Evolutionary conservation across 1,140 invertebrate genomes (phyloP).

Genomic region (Ceratitis capitata): DNA sequence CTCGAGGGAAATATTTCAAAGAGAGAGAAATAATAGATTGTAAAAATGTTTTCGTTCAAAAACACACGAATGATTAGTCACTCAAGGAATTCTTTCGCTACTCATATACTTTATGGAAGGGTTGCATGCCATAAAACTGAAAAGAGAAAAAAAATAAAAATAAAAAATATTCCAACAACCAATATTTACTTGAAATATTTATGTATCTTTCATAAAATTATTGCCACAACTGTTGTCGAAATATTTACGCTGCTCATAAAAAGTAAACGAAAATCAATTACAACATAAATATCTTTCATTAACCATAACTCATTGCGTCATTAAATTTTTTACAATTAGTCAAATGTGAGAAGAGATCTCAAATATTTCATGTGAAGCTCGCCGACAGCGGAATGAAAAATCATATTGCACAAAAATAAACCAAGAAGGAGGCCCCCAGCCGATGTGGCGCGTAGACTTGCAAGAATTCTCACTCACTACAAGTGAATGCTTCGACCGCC

Average conservation of each 20-base stretch:
- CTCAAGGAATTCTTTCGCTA: too few relatives aligned
- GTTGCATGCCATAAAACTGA: too few relatives aligned
- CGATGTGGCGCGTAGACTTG: not conserved
- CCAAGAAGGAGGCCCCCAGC: not conserved
- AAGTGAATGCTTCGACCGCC: not conserved
- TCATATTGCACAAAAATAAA: constrained; percentile 2
- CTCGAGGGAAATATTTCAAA: too few relatives aligned
- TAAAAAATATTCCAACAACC: not conserved
- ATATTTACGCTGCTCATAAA: not conserved
- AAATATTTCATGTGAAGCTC: not conserved
- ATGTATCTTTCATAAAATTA: not conserved
- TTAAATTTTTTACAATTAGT: not conserved
- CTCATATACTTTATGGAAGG: too few relatives aligned
- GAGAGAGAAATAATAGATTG: too few relatives aligned
- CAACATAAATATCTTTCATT: not conserved
- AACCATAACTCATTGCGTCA: constrained; percentile 21
- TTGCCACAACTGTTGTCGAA: not conserved
- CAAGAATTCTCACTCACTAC: not conserved
- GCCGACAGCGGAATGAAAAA: not conserved
- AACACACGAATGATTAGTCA: too few relatives aligned
- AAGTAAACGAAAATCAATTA: constrained; percentile 12
- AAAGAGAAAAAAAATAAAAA: too few relatives aligned
- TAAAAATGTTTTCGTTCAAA: too few relatives aligned
- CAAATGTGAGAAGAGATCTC: not conserved
- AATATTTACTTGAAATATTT: not conserved